phyloP scores from a whole-genome alignment of 2,113 vertebrate genomes.

The human region GRCh38 chr15:63665001-63665500 shows the following conservation, averaged over 20 bases:
- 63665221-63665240: slow-evolving; percentile 20
- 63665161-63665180: not conserved
- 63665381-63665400: too few relatives aligned
- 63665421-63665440: too few relatives aligned
- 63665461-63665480: too few relatives aligned
- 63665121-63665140: slow-evolving; percentile 13
- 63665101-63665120: slow-evolving; percentile 4
- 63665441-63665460: too few relatives aligned
- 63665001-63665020: not conserved
- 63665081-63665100: not conserved
- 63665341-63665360: too few relatives aligned
- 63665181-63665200: slow-evolving; percentile 38
- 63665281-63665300: too few relatives aligned
- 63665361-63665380: too few relatives aligned
- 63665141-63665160: not conserved
- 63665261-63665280: too few relatives aligned
- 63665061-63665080: not conserved
- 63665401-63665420: too few relatives aligned
- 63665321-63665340: too few relatives aligned
- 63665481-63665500: too few relatives aligned
- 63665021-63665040: not conserved
- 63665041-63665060: slow-evolving; percentile 33
- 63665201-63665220: slow-evolving; percentile 12
- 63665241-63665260: not conserved
- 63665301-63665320: too few relatives aligned